These are phyloP conservation scores for Eristalis pertinax DNA, from an alignment of 2,888 invertebrate genomes.

Conservation along the genomic window DNA sequence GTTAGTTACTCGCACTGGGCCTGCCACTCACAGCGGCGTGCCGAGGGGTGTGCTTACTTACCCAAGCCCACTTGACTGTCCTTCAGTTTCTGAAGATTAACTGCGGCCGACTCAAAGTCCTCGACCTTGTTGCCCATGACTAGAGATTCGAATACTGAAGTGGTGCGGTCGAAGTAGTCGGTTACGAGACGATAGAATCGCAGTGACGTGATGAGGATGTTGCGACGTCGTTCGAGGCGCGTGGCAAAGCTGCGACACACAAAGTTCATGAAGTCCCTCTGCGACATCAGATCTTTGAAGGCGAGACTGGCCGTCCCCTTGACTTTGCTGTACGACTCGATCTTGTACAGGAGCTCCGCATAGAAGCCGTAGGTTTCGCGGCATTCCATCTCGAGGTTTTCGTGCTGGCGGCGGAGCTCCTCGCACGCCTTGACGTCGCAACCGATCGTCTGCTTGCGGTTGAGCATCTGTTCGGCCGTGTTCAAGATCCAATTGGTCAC, in stretches of 20 bases:
- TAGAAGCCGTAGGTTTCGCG: conserved; percentile 90
- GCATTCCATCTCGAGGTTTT: conserved; percentile 88
- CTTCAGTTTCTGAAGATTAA: conserved; percentile 84
- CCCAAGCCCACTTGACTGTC: conserved; percentile 85
- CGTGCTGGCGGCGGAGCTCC: conserved; percentile 87
- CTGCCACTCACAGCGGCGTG: not conserved
- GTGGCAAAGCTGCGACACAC: conserved; percentile 90
- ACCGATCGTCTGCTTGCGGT: conserved; percentile 87
- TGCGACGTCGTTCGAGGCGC: conserved; percentile 87
- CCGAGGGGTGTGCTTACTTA: conserved; percentile 77
- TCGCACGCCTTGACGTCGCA: conserved; percentile 88
- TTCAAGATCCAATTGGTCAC: conserved; percentile 91
- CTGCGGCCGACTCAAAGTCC: conserved; percentile 83
- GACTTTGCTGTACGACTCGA: conserved; percentile 81
- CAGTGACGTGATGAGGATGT: conserved; percentile 88
- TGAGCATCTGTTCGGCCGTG: conserved; percentile 88
- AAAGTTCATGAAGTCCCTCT: conserved; percentile 91
- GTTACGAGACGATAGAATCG: conserved; percentile 89
- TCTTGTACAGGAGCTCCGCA: conserved; percentile 88
- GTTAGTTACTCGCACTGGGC: conserved; percentile 13
- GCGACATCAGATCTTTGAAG: conserved; percentile 86
- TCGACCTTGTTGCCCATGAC: conserved; percentile 85
- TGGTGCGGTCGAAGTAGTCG: conserved; percentile 87
- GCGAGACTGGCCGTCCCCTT: conserved; percentile 74
- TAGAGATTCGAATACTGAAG: conserved; percentile 86